These are phyloP conservation scores for Callosobruchus maculatus DNA, from an alignment of 2,888 invertebrate genomes.

Conservation along the genomic window DNA sequence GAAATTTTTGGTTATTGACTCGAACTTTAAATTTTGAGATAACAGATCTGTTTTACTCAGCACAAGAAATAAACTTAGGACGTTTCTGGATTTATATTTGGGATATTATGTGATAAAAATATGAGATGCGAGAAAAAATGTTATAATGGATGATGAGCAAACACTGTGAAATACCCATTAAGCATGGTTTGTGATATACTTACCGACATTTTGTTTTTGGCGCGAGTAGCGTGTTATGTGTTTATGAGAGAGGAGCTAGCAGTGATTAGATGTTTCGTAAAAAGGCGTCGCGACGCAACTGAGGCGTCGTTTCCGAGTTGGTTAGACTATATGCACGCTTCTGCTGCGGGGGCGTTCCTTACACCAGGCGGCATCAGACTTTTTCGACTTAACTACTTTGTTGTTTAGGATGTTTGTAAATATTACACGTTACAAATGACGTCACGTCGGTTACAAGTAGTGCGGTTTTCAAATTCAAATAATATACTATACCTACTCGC, in stretches of 20 bases:
- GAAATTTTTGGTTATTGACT: too few species aligned
- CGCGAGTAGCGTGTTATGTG: not conserved
- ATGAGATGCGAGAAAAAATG: too few species aligned
- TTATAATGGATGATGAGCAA: too few species aligned
- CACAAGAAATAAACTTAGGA: too few species aligned
- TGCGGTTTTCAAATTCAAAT: too few species aligned
- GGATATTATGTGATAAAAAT: too few species aligned
- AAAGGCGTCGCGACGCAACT: constrained; percentile 53
- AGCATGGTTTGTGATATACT: constrained; percentile 28
- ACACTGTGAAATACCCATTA: not conserved
- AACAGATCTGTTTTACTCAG: too few species aligned
- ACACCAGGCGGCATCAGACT: not conserved
- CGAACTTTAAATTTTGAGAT: too few species aligned
- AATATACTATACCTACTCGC: too few species aligned
- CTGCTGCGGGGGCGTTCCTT: constrained; percentile 38
- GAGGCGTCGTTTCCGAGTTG: constrained; percentile 44
- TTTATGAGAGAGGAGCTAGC: too few species aligned
- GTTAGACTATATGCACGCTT: constrained; percentile 40
- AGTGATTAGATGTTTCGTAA: constrained; percentile 20
- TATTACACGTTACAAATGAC: not conserved
- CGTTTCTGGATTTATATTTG: too few species aligned
- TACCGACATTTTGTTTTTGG: constrained; percentile 39
- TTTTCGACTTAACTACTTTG: constrained; percentile 7
- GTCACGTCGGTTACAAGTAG: too few species aligned
- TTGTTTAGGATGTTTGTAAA: constrained; percentile 4